Base-by-base conservation (phyloP, 2,888 invertebrate species). In the Ceraclea dissimilis region DNA sequence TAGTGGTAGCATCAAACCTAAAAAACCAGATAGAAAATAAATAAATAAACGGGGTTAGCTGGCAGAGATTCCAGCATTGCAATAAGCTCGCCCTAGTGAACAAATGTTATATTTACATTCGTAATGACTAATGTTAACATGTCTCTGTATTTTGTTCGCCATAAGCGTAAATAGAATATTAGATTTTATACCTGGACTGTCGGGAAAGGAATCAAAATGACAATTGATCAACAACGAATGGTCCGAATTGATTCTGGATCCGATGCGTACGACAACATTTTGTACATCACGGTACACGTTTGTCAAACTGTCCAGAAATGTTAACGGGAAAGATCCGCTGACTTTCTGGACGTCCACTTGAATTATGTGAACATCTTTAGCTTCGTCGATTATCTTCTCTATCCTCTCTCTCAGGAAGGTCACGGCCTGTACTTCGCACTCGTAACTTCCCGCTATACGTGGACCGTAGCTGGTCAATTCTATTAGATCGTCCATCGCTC, bases 151-250 rank as follows among this genome's bases (percentile, higher is more conserved):
- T n/a, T n/a, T n/a, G n/a, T n/a, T n/a, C n/a, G n/a, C n/a, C n/a
- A n/a, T n/a, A n/a, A n/a, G n/a, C n/a, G n/a, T n/a, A n/a, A n/a
- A n/a, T n/a, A n/a, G n/a, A n/a, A n/a, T n/a, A n/a, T n/a, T n/a
- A n/a, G n/a, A 39, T 39, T 8, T 18, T 11, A 17, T 68, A 88
- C 90, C 93, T 68, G 92, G 90, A 72, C 91, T 92, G 65, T 88
- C 89, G 34, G 89, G 82, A 64, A 93, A 90, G 52, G 90, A 85
- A 76, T 95, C 95, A 75, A 86, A 93, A 76, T 96, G 96, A 67
- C 93, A 91, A 75, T 95, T 96, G 64, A 96, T 74, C 65, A 95
- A 77, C 60, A 95, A 73, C 64, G 86, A 84, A 61, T 78, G 69
- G 63, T 79, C 76, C 2, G 76, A 69, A 46, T 71, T 69, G 59